Evolutionary conservation across 2,113 vertebrate genomes (phyloP), one percentile per base, ranked within the genome.

Genomic region (Apeltes quadracus): DNA sequence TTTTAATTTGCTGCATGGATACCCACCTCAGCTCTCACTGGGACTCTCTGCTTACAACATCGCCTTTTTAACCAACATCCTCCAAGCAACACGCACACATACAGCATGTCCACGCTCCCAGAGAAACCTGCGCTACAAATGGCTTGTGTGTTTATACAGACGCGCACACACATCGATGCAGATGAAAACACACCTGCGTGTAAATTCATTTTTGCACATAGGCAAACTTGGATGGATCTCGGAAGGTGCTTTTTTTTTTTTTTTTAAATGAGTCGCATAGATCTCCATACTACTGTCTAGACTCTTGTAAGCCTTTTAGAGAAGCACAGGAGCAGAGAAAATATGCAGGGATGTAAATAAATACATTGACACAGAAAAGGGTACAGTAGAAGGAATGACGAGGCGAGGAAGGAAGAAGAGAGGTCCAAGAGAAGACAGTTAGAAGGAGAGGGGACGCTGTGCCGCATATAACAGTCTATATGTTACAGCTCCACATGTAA

Each of bases 1-100:
- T 80, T 89, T 91, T 90, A 90, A 92, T 91, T 92, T 91, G 79
- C 84, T 92, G 90, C 89, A 86, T 91, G 84, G 83, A 84, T 91
- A 88, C 87, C 77, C 87, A 82, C 46, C 81, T 61, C 8, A 16
- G 38, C 77, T 83, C 82, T 87, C 81, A 23, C 57, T 72, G 87
- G 82, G 82, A 81, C 81, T 83, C 80, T 78, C 70, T 78, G 84
- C 75, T 83, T 80, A 82, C 72, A 66, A 69, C 74, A 68, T 79
- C 65, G 68, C 22, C 62, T 46, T 71, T 84, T 87, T 79, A 84
- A 78, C 64, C 22, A 85, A 76, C 81, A 75, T 69, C 68, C 59
- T 54, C 44, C 68, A 51, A n/a, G 39, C 66, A 65, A 25, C 75
- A 72, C 56, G 63, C 29, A 65, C 13, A 58, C 38, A 20, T 23